phyloP scores from a whole-genome alignment of 2,113 vertebrate genomes.

The Ophthalmolycus amberensis region DNA sequence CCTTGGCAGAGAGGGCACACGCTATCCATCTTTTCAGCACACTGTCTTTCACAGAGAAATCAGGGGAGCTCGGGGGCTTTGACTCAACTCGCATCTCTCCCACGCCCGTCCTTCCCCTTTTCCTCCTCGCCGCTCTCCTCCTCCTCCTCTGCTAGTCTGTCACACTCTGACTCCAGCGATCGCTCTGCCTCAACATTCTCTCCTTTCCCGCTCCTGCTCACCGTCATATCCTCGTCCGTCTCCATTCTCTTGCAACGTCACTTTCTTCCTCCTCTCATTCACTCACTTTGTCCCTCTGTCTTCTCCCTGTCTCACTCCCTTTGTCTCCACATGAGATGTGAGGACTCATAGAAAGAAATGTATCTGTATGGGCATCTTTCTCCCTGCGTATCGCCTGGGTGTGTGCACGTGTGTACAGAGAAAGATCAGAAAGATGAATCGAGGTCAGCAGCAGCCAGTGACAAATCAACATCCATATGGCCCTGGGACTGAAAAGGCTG shows the following conservation, averaged over 20 bases:
- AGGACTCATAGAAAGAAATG: slow-evolving; percentile 6
- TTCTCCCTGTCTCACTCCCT: slow-evolving; percentile 3
- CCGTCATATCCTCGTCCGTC: slow-evolving; percentile 29
- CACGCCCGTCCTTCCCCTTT: slow-evolving; percentile 31
- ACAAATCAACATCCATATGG: slow-evolving; percentile 53
- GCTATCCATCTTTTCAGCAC: slow-evolving; percentile 70
- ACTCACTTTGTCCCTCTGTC: slow-evolving; percentile 29
- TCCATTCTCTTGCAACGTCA: slow-evolving; percentile 43
- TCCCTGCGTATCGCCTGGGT: not conserved
- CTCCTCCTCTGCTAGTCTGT: slow-evolving; percentile 48
- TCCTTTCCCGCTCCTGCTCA: slow-evolving; percentile 10
- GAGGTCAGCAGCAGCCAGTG: slow-evolving; percentile 18
- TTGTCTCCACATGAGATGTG: slow-evolving; percentile 21
- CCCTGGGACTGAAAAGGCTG: slow-evolving; percentile 4
- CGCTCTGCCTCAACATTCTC: slow-evolving; percentile 4
- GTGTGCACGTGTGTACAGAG: not conserved
- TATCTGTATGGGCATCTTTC: not conserved
- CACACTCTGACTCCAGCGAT: slow-evolving; percentile 46
- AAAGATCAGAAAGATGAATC: slow-evolving; percentile 31
- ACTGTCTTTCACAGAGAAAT: slow-evolving; percentile 71
- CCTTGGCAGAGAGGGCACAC: slow-evolving; percentile 68
- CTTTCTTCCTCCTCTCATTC: slow-evolving; percentile 35
- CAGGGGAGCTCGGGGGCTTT: slow-evolving; percentile 65
- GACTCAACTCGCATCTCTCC: slow-evolving; percentile 72
- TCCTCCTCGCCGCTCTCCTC: slow-evolving; percentile 35